A percentile compares a stretch with the other conserved stretches of the same genome.
phyloP scores from a whole-genome alignment of 37 sponge, comb jelly and placozoan species.

The Hexactinellida sp. region DNA sequence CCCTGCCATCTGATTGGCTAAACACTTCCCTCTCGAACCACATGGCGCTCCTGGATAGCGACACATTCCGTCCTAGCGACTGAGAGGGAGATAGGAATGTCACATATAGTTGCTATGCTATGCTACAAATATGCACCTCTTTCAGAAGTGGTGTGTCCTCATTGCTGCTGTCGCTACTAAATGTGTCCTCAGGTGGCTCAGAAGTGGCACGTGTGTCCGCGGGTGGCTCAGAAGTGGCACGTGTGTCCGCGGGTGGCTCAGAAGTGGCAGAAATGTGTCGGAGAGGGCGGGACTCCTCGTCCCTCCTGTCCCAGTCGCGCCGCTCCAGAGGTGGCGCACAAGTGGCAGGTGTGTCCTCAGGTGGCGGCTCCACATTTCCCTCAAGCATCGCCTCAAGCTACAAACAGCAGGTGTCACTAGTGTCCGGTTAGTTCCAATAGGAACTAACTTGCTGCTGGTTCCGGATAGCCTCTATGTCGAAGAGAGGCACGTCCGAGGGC shows the following conservation, averaged over 20 bases:
- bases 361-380: background rate
- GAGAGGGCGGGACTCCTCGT: background rate
- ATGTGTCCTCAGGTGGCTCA: constrained; percentile 14
- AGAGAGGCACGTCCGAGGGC: background rate
- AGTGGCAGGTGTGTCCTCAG: background rate
- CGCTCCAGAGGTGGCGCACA: background rate
- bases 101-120: background rate
- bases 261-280: background rate
- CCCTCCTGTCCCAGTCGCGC: background rate
- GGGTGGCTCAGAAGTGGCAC: background rate
- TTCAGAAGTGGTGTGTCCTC: background rate
- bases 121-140: background rate
- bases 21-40: constrained; percentile 9
- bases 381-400: background rate
- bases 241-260: background rate
- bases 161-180: background rate
- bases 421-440: background rate
- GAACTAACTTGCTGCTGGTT: background rate
- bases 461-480: background rate
- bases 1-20: background rate
- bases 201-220: background rate
- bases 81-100: background rate
- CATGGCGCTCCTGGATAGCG: background rate
- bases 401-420: background rate
- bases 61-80: background rate